Evolutionary conservation across 2,888 invertebrate species (phyloP).

Genomic region (Thymelicus sylvestris): DNA sequence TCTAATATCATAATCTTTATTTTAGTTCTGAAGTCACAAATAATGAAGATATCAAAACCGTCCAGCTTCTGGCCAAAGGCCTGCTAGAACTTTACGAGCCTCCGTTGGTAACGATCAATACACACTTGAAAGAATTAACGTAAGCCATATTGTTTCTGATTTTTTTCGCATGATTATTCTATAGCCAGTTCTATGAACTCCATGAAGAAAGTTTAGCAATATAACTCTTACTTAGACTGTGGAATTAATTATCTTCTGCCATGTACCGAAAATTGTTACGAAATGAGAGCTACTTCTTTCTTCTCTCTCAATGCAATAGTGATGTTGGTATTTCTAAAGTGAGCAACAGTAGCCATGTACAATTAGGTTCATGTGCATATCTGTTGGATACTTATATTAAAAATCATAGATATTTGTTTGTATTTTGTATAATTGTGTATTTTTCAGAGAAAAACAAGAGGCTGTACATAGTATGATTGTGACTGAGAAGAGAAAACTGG

Average conservation of each 20-base stretch:
- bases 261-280: too few species aligned
- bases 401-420: neutral
- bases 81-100: constrained; percentile 76
- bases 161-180: too few species aligned
- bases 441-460: constrained; percentile 72
- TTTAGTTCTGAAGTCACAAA: constrained; percentile 46
- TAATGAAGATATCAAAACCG: constrained; percentile 63
- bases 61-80: constrained; percentile 71
- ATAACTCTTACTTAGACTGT: too few species aligned
- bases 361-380: too few species aligned
- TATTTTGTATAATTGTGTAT: neutral
- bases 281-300: too few species aligned
- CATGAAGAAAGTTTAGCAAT: too few species aligned
- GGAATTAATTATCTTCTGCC: too few species aligned
- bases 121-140: constrained; percentile 78
- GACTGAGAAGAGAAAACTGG: constrained; percentile 68
- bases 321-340: too few species aligned
- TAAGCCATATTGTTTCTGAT: constrained; percentile 52
- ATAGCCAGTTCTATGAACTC: too few species aligned
- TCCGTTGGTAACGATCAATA: constrained; percentile 74
- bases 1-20: constrained; percentile 8
- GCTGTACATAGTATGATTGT: constrained; percentile 67
- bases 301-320: too few species aligned
- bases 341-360: too few species aligned
- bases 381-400: too few species aligned